These are phyloP conservation scores for Carassius auratus DNA, from an alignment of 2,113 vertebrate species.

Conservation along the genomic window DNA sequence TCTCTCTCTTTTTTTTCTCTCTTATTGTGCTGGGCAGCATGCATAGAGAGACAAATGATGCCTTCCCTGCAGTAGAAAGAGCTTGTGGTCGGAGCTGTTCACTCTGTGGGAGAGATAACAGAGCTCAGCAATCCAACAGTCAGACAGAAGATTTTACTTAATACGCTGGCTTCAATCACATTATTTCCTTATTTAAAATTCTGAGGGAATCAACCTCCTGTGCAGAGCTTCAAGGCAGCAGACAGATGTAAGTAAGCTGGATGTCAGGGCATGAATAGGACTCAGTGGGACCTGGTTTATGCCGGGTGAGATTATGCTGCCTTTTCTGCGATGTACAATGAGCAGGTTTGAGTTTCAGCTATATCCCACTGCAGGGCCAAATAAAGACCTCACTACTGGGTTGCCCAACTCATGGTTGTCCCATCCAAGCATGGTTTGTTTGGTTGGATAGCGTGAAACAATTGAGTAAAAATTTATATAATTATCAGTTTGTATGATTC, in stretches of 20 bases:
- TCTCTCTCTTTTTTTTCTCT: slow-evolving; percentile 55
- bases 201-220: slow-evolving; percentile 59
- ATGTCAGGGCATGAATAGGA: slow-evolving; percentile 68
- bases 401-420: slow-evolving; percentile 62
- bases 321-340: slow-evolving; percentile 73
- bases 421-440: slow-evolving; percentile 63
- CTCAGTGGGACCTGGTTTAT: slow-evolving; percentile 61
- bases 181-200: slow-evolving; percentile 65
- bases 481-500: not conserved
- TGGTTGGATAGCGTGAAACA: slow-evolving; percentile 34
- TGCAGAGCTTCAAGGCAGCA: slow-evolving; percentile 61
- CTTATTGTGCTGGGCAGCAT: slow-evolving; percentile 59
- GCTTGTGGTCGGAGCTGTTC: slow-evolving; percentile 26
- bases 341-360: slow-evolving; percentile 69
- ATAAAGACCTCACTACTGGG: slow-evolving; percentile 58
- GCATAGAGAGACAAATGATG: slow-evolving; percentile 61
- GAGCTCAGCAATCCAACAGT: slow-evolving; percentile 36
- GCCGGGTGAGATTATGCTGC: slow-evolving; percentile 69
- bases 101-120: slow-evolving; percentile 48
- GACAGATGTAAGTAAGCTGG: slow-evolving; percentile 62
- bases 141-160: slow-evolving; percentile 47
- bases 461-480: not conserved
- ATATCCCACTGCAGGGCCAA: slow-evolving; percentile 59
- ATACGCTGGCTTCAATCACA: slow-evolving; percentile 43
- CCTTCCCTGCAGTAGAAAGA: slow-evolving; percentile 8